phyloP scores from a whole-genome alignment of 1,140 invertebrate genomes.

The Phocides pigmalion region DNA sequence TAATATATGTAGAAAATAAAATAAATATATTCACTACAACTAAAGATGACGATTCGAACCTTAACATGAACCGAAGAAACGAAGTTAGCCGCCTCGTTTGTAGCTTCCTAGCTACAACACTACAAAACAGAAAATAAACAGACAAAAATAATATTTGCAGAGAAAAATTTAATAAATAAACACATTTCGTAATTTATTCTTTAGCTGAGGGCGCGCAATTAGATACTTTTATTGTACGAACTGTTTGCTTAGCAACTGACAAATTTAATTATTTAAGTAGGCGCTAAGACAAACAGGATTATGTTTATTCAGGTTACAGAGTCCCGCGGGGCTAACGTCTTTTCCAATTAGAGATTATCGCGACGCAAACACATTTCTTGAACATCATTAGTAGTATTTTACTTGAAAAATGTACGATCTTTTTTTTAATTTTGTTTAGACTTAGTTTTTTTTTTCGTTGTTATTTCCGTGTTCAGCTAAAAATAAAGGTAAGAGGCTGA shows the following conservation, averaged over 20 bases:
- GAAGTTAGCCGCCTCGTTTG: too few relatives aligned
- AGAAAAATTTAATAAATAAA: not conserved
- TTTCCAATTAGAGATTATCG: constrained; percentile 1
- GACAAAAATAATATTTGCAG: not conserved
- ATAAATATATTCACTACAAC: too few relatives aligned
- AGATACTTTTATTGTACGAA: not conserved
- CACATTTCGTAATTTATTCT: not conserved
- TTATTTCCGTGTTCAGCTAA: too few relatives aligned
- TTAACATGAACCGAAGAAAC: too few relatives aligned
- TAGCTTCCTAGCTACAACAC: too few relatives aligned
- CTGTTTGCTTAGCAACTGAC: constrained; percentile 4
- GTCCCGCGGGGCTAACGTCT: not conserved
- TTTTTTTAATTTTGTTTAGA: too few relatives aligned
- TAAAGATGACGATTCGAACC: too few relatives aligned
- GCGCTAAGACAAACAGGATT: constrained; percentile 16
- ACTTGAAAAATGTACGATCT: not conserved
- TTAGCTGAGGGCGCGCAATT: not conserved
- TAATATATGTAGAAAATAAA: too few relatives aligned
- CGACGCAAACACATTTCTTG: not conserved
- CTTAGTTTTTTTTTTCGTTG: too few relatives aligned
- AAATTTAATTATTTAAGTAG: constrained; percentile 21
- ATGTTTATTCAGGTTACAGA: constrained; percentile 15
- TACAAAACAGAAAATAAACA: too few relatives aligned
- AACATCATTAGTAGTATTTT: not conserved
- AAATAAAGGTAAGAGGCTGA: too few relatives aligned